phyloP scores from a whole-genome alignment of 2,113 vertebrate species.

The Macrotus californicus region DNA sequence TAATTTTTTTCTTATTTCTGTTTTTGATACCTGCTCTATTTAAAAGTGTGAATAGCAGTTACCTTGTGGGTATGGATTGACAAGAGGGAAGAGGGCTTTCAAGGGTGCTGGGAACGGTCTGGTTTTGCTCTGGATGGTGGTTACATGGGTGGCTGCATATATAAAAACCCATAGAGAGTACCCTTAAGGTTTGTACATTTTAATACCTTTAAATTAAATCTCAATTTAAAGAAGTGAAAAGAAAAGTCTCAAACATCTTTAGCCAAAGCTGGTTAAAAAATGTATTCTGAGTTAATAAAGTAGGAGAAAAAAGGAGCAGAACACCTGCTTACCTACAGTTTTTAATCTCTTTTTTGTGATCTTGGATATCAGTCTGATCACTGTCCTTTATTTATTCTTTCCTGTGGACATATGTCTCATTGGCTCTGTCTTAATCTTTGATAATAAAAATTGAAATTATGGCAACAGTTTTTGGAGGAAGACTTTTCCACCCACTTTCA shows the following conservation, averaged over 20 bases:
- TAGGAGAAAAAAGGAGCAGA: background rate
- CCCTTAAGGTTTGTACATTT: background rate
- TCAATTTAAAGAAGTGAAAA: background rate
- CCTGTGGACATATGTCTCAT: background rate
- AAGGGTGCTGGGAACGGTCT: background rate
- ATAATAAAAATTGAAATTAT: background rate
- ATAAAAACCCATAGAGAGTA: background rate
- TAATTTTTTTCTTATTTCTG: background rate
- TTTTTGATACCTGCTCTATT: background rate
- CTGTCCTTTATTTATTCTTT: background rate
- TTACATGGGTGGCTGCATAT: background rate
- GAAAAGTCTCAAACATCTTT: background rate
- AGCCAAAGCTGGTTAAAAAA: background rate
- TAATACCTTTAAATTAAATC: background rate
- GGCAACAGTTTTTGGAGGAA: background rate
- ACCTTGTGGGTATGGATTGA: background rate
- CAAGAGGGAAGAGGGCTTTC: background rate
- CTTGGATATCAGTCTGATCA: background rate
- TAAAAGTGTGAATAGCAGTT: background rate
- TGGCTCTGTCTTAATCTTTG: background rate
- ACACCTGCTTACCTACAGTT: background rate
- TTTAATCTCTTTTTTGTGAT: background rate
- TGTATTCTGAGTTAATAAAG: background rate
- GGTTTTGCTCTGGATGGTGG: background rate
- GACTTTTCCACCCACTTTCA: background rate